phyloP scores from a whole-genome alignment of 1,140 invertebrate genomes.

The Tetramorium alpestre region DNA sequence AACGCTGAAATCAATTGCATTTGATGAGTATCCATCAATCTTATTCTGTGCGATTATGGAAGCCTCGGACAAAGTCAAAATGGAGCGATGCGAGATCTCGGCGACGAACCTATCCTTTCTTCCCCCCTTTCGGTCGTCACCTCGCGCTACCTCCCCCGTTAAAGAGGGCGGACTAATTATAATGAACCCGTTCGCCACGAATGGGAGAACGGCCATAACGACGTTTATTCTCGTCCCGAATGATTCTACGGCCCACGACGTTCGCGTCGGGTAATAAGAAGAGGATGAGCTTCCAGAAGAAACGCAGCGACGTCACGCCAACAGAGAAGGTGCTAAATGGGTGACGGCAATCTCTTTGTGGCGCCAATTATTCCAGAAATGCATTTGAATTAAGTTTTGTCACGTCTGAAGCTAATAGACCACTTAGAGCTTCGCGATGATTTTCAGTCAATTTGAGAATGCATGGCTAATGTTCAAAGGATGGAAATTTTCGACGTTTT shows the following conservation, averaged over 20 bases:
- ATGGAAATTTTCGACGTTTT: not conserved
- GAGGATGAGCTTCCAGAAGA: slow-evolving; percentile 9
- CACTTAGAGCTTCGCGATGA: not conserved
- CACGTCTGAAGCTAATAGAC: not conserved
- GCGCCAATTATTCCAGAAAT: slow-evolving; percentile 39
- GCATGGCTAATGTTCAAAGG: not conserved
- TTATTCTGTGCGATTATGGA: not conserved
- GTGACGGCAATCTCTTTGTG: slow-evolving; percentile 43
- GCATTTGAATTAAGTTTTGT: slow-evolving; percentile 33
- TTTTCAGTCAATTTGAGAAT: not conserved
- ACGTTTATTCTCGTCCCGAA: slow-evolving; percentile 76
- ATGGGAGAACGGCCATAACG: slow-evolving; percentile 70
- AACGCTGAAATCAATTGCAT: not conserved
- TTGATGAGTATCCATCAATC: not conserved
- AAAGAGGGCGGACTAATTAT: slow-evolving; percentile 80
- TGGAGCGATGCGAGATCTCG: not conserved
- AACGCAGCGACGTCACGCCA: slow-evolving; percentile 37
- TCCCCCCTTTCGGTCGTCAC: not conserved
- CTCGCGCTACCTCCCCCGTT: slow-evolving; percentile 52
- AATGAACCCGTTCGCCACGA: slow-evolving; percentile 77
- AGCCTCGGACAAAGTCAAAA: not conserved
- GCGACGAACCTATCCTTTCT: slow-evolving; percentile 33
- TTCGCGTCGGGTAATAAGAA: slow-evolving; percentile 35
- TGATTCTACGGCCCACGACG: slow-evolving; percentile 46
- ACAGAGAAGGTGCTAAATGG: slow-evolving; percentile 37